Evolutionary conservation across 2,888 invertebrate genomes (phyloP), one percentile per base, ranked within the genome.

Genomic region (Eledone cirrhosa): DNA sequence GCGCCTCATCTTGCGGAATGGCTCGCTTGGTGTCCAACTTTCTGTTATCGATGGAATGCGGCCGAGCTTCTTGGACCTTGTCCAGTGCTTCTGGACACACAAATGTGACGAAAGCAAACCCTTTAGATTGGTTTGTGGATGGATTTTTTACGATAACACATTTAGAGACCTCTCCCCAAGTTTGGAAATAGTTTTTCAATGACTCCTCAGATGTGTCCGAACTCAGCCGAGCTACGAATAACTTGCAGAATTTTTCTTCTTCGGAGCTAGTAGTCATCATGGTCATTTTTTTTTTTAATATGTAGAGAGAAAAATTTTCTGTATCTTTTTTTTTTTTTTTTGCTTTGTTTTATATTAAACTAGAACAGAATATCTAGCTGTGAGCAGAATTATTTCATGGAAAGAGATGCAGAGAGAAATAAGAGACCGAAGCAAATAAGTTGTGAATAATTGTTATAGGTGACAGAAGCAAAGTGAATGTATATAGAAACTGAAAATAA

Each of bases 81-180:
- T 99, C 98, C 22, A 99, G 96, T 97, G 97, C 97, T 84, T 95
- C 94, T 13, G 96, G 95, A 82, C 94, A 93, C 0, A 96, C 95
- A 90, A 97, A 99, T 8, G 98, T 98, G 78, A 99, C 97, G 88
- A 99, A 99, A 13, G 98, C 99, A 91, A 99, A 99, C 0, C 99
- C 98, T 81, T 98, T 93, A 0, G 98, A 98, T 79, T 72, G 72
- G 29, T 72, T 72, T 72, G 72, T 72, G 13, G 72, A 72, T 3
- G 72, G 72, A n/a, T 72, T 72, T 33, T 72, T 72, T 2, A 72
- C 72, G 22, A 72, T 72, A 41, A 72, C 72, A 72, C 72, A 72
- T 72, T 72, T 72, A 13, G 72, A 22, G 0, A 72, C 72, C 41
- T 72, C 72, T 4, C 72, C 72, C 31, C 31, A 72, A n/a, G 31